Base-by-base conservation (phyloP, 1,140 invertebrate species). In the Heliothis virescens region DNA sequence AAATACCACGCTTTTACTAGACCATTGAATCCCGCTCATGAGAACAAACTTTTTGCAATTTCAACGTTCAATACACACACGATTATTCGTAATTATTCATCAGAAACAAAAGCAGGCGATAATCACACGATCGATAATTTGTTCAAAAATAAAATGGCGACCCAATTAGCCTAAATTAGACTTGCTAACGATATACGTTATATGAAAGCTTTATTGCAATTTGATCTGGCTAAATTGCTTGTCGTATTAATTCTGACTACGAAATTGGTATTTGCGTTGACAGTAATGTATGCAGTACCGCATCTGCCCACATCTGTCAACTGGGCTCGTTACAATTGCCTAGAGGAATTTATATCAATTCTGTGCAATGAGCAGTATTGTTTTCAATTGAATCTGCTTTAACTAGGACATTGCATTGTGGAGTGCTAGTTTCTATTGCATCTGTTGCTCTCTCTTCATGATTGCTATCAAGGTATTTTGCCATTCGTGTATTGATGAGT, bases 41-140 rank as follows among this genome's bases (percentile, higher is more conserved):
- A 71, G 63, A 67, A 48, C 29, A 71, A 53, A 71, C 18, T 71
- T 53, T 71, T 71, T 71, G 67, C 48, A 52, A 71, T 53, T 53
- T 71, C 67, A 50, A 13, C 21, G 67, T 52, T 71, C 67, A 71
- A 71, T 71, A 21, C 34, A 11, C 48, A 53, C 67, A 52, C 12
- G 48, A 52, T 53, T 71, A 52, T 71, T n/a, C 48, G 48, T 71
- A 71, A 71, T 71, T 50, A 71, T 18, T 52, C 21, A 65, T 16
- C 21, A 15, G 52, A 52, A 65, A 65, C 62, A 48, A 67, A 18
- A 16, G 34, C 34, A 5, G 10, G 9, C 41, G n/a, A 18, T 18
- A 11, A 48, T 48, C 34, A 65, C 3, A 65, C 10, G 7, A 65
- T 48, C 34, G 41, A 47, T 65, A 47, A 65, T 67, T 18, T 48